Percentiles rank a stretch among this genome's conserved stretches.
These are phyloP conservation scores for Rhopilema esculentum DNA, from an alignment of 30 jellyfish, hydroid and myxozoan species.

Conservation along the genomic window DNA sequence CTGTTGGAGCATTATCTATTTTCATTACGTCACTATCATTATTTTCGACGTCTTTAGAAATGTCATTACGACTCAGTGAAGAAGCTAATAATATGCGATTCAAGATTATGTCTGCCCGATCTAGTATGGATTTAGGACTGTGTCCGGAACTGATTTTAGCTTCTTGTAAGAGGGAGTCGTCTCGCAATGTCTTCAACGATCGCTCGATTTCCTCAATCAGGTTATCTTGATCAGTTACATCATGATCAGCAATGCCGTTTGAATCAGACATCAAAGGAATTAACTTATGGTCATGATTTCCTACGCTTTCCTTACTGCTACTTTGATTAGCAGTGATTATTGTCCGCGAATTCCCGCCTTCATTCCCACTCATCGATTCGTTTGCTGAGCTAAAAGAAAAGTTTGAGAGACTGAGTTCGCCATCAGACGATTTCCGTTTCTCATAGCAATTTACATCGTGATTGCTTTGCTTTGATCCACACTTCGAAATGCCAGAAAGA, in stretches of 20 bases:
- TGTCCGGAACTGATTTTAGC: not conserved
- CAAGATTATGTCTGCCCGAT: not conserved
- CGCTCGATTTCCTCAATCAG: not conserved
- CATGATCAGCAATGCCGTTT: not conserved
- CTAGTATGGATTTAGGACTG: not conserved
- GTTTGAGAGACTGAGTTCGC: not conserved
- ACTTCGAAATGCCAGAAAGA: not conserved
- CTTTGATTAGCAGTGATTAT: no score
- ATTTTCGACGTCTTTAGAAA: not conserved
- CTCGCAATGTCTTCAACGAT: not conserved
- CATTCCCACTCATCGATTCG: no score
- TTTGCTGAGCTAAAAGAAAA: not conserved
- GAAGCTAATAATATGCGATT: not conserved
- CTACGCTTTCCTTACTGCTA: not conserved
- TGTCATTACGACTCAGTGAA: not conserved
- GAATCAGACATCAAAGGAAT: not conserved
- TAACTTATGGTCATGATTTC: not conserved
- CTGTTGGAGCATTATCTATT: not conserved
- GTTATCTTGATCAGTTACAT: not conserved
- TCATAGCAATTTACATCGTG: not conserved
- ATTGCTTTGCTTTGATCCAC: not conserved
- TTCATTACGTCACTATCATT: not conserved
- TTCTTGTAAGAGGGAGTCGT: not conserved
- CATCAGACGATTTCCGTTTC: not conserved
- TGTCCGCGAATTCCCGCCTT: no score